phyloP scores from a whole-genome alignment of 2,888 invertebrate genomes.

The Alloscopus bannaensis region DNA sequence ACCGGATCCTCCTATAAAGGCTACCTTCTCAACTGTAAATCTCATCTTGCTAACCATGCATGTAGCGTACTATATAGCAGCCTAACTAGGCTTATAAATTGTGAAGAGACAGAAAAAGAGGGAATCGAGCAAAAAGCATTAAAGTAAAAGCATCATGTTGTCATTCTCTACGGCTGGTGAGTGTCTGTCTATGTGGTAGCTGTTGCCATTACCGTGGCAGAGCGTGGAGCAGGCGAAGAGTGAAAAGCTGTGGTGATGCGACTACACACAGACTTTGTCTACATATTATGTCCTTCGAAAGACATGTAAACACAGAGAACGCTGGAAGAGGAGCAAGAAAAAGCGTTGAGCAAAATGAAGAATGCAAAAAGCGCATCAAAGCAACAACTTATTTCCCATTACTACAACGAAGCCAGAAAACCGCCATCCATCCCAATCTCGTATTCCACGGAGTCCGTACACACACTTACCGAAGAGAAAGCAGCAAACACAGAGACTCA shows the following conservation, averaged over 20 bases:
- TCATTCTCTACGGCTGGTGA: too few relatives aligned
- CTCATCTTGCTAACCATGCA: conserved; percentile 54
- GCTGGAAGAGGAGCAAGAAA: too few relatives aligned
- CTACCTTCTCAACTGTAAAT: conserved; percentile 50
- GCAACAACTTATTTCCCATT: conserved; percentile 49
- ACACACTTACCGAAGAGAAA: neutral
- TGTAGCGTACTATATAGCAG: conserved; percentile 8
- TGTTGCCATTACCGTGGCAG: too few relatives aligned
- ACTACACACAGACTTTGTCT: too few relatives aligned
- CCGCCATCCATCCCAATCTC: conserved; percentile 41
- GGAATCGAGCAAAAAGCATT: neutral
- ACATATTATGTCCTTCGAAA: too few relatives aligned
- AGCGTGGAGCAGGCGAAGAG: too few relatives aligned
- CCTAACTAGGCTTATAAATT: conserved; percentile 52
- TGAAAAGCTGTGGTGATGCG: too few relatives aligned
- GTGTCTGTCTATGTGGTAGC: too few relatives aligned
- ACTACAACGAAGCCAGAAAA: conserved; percentile 34
- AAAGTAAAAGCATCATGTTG: conserved; percentile 9
- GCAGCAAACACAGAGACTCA: too few relatives aligned
- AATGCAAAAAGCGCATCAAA: conserved; percentile 29
- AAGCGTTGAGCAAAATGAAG: conserved; percentile 19
- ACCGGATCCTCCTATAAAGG: conserved; percentile 27
- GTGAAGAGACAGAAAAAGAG: conserved; percentile 3
- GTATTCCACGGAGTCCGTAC: conserved; percentile 16
- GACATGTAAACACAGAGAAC: too few relatives aligned